Evolutionary conservation across 1,140 invertebrate species (phyloP), one percentile per base, ranked within the genome.

Genomic region (Bombus fervidus): DNA sequence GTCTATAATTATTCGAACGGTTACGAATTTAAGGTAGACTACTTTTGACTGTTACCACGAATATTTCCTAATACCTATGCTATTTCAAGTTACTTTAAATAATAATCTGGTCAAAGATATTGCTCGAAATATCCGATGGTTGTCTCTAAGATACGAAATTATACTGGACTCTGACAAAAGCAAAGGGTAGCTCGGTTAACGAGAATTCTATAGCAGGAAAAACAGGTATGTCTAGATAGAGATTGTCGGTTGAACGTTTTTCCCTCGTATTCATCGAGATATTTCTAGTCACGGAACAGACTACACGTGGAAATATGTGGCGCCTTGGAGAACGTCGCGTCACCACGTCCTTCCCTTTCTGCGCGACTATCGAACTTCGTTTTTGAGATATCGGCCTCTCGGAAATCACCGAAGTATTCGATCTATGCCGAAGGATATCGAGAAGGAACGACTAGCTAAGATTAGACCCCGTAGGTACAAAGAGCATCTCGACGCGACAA

Each of bases 311-410:
- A 81, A 81, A 81, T 81, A 64, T 81, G 69, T 69, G 83, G 77
- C 77, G 83, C 83, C 83, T 74, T 22, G 34, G 10, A 22, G n/a
- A 74, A 73, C 68, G 66, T 64, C 66, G 57, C 83, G 39, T 64
- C 66, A 41, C 83, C 39, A 66, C 83, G 34, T 74, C 43, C 69
- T 41, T 62, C 57, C 57, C n/a, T 64, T 71, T 80, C 77, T 37
- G 43, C 75, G 66, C 74, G 64, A 13, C 66, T 74, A 85, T 85
- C 77, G 57, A 57, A 43, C 68, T 43, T 43, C 83, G 66, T 85
- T 85, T 85, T 85, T 53, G 57, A 85, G 83, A 85, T 85, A 85
- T 85, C 83, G n/a, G 43, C 13, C 18, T 41, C 39, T 57, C 68
- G 12, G 64, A 34, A 25, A 69, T 69, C 53, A 34, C 37, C 18